Base-by-base conservation (phyloP, 2,797 vertebrate species). In the Anniella stebbinsi region DNA sequence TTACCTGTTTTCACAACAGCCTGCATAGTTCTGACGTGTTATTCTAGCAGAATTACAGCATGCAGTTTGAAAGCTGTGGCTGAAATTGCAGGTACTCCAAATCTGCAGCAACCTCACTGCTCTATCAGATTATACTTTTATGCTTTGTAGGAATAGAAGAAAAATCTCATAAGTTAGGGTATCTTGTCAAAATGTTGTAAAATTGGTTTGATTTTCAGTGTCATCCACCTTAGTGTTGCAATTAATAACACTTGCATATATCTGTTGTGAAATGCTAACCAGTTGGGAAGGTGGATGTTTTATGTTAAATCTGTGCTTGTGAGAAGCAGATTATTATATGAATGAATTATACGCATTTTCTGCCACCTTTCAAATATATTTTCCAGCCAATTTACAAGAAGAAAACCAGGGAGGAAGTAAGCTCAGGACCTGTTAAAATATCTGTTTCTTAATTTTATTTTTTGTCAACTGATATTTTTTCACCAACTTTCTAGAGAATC, bases 281-380 rank as follows among this genome's bases (percentile, higher is more conserved):
- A 13, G n/a, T 75, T 66, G 48, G n/a, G 86, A 57, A 76, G 83
- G 25, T 25, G 33, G 1, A 67, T 0, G 0, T 33, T 90, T 80
- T 92, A 90, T n/a, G 5, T 67, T 12, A 38, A 57, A 78, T 94
- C 77, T 88, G 89, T 82, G 77, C 6, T 84, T 81, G 7, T 91
- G 36, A 88, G 80, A 75, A 80, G 81, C 84, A 78, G 15, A 66
- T 63, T 80, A 91, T 84, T 86, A 80, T 83, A 45, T 45, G 45
- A 45, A 45, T 3, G 48, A 10, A 30, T 67, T 25, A 63, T 63
- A 63, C 2, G 45, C 28, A 72, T 85, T 73, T 84, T 51, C 70
- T n/a, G 33, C 13, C 33, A 45, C 36, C 9, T 54, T 54, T 73
- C 11, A 75, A 57, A 41, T 23, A 73, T 17, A 75, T 86, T 57